Percentiles rank a stretch among this genome's conserved stretches.
phyloP scores from a whole-genome alignment of 2,113 vertebrate species.

The Stigmatopora argus region DNA sequence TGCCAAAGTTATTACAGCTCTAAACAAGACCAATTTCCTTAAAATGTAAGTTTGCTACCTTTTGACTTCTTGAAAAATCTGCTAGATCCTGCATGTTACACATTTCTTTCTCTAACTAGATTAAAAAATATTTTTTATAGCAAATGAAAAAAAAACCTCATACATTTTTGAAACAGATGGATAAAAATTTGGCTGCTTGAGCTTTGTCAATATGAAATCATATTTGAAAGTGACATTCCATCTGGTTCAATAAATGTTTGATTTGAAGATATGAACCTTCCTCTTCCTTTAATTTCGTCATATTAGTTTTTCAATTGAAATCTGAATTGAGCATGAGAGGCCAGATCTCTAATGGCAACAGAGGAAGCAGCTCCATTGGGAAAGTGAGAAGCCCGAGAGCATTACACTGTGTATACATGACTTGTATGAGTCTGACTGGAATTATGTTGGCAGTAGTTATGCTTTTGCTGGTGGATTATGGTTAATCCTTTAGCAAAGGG shows the following conservation, averaged over 20 bases:
- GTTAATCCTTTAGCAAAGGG: constrained; percentile 63
- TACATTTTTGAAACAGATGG: background rate
- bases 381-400: constrained; percentile 29
- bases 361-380: background rate
- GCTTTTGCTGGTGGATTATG: constrained; percentile 68
- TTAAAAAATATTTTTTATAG: background rate
- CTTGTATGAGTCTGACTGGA: constrained; percentile 45
- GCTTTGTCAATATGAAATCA: constrained; percentile 41
- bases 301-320: background rate
- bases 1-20: background rate
- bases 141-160: background rate
- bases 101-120: no score
- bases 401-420: constrained; percentile 1
- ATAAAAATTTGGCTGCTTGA: background rate
- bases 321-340: background rate
- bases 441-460: constrained; percentile 56
- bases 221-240: constrained; percentile 62
- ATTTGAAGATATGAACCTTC: constrained; percentile 53
- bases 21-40: background rate
- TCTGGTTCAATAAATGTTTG: constrained; percentile 49
- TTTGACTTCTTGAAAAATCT: no score
- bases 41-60: no score
- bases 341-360: constrained; percentile 6
- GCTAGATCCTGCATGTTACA: no score
- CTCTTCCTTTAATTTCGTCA: constrained; percentile 10